Conservation (phyloP, 2,888 invertebrate genomes). For the Stenotaenia linearis region DNA sequence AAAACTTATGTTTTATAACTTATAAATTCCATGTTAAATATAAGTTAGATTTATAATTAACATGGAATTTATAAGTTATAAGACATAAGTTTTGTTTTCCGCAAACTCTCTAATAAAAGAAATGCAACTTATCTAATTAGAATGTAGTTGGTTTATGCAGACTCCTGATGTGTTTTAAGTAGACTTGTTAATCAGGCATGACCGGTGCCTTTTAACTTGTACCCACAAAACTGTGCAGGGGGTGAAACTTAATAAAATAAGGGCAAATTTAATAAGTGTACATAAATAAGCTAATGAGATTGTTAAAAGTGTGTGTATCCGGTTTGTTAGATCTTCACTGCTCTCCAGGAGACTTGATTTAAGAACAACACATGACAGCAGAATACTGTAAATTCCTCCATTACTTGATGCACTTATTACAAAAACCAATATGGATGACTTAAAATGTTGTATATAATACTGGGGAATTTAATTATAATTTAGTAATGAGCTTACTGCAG, state of each 20-base stretch:
- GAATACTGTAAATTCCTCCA: background rate
- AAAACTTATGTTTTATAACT: too few species aligned
- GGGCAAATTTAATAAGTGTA: conserved; percentile 15
- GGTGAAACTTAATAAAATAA: background rate
- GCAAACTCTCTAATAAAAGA: background rate
- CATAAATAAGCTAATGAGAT: conserved; percentile 15
- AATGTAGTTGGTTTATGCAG: background rate
- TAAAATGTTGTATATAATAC: background rate
- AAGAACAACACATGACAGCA: background rate
- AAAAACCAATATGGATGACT: background rate
- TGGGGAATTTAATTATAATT: too few species aligned
- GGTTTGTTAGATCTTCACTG: conserved; percentile 9
- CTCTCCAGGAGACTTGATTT: background rate
- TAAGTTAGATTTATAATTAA: too few species aligned
- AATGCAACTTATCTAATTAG: background rate
- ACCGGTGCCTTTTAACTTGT: conserved; percentile 11
- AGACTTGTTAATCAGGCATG: background rate
- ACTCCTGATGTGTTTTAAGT: background rate
- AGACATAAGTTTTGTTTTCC: too few species aligned
- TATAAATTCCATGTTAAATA: too few species aligned
- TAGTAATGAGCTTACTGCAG: too few species aligned
- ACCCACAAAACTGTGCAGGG: conserved; percentile 2
- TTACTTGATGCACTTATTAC: background rate
- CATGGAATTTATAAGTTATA: too few species aligned
- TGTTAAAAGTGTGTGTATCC: background rate